phyloP scores from a whole-genome alignment of 2,797 vertebrate genomes.

The Sylvilagus floridanus region DNA sequence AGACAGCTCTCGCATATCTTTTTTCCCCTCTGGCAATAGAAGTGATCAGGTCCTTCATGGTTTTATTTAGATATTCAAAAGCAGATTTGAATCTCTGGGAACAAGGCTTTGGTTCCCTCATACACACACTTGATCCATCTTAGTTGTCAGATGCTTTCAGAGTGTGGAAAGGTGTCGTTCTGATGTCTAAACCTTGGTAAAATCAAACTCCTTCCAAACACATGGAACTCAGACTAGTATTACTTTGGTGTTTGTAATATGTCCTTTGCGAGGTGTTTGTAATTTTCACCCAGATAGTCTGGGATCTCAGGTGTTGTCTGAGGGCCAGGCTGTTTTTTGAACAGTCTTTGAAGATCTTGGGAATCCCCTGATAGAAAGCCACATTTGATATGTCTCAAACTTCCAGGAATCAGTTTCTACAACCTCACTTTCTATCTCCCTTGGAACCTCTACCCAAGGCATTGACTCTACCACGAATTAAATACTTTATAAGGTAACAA shows the following conservation, averaged over 20 bases:
- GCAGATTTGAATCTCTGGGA: not conserved
- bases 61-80: not conserved
- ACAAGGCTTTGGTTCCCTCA: not conserved
- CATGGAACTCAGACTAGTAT: not conserved
- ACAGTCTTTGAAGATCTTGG: too few relatives aligned
- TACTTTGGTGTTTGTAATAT: not conserved
- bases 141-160: not conserved
- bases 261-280: not conserved
- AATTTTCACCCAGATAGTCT: not conserved
- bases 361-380: too few relatives aligned
- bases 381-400: too few relatives aligned
- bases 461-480: not conserved
- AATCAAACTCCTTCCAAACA: not conserved
- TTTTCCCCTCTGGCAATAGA: not conserved
- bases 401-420: too few relatives aligned
- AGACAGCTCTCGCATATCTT: not conserved
- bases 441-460: too few relatives aligned
- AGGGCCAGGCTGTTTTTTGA: not conserved
- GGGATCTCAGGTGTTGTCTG: not conserved
- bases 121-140: not conserved
- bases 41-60: not conserved
- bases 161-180: not conserved
- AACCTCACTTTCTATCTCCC: too few relatives aligned
- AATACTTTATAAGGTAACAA: not conserved
- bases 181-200: not conserved